These are phyloP conservation scores for Platygyra sinensis DNA, from an alignment of 64 coral and sea anemone genomes.

Conservation along the genomic window DNA sequence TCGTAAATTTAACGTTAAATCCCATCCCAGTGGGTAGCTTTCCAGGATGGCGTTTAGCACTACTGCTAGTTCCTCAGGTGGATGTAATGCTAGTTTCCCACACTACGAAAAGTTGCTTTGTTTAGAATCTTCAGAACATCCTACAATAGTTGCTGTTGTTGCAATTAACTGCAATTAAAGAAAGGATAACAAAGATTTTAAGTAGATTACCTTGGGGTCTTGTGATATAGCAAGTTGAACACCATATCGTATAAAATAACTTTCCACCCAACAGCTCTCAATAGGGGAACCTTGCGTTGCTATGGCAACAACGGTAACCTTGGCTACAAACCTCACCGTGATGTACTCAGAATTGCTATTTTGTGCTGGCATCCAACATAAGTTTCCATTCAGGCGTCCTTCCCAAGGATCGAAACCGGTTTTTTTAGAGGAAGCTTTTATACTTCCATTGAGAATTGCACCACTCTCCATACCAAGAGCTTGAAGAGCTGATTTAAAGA, in stretches of 20 bases:
- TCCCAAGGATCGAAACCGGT: neutral
- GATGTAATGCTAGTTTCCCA: too few relatives aligned
- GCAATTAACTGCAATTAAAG: too few relatives aligned
- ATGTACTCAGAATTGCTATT: neutral
- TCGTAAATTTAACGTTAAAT: too few relatives aligned
- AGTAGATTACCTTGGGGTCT: neutral
- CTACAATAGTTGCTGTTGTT: too few relatives aligned
- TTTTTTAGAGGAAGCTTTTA: neutral
- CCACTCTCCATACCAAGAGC: constrained; percentile 24
- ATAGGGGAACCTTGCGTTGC: constrained; percentile 27
- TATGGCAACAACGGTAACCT: neutral
- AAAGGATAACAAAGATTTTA: neutral
- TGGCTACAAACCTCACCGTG: neutral
- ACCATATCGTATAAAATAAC: neutral
- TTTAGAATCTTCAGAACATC: neutral
- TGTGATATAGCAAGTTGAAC: neutral
- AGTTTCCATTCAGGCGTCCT: neutral
- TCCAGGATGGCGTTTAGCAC: too few relatives aligned
- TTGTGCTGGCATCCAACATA: neutral
- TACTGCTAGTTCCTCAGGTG: too few relatives aligned
- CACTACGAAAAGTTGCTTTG: too few relatives aligned
- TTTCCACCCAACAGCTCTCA: neutral
- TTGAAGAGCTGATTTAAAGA: neutral
- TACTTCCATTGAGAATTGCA: neutral
- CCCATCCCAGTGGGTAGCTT: too few relatives aligned